These are phyloP conservation scores for Sebastes itinus DNA, from an alignment of 2,797 vertebrate genomes.

Conservation along the genomic window DNA sequence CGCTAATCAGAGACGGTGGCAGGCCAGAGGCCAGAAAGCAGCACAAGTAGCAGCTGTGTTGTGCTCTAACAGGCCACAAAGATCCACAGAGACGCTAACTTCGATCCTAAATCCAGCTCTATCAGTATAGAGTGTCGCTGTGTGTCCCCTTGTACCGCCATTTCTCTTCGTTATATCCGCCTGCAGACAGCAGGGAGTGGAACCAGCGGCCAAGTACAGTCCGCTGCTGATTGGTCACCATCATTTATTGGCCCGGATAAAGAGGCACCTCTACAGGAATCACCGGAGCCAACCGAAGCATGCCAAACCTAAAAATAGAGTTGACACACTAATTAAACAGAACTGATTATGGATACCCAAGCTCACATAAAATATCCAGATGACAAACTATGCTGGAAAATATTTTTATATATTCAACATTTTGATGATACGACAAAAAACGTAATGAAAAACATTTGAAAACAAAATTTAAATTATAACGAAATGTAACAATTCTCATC, in stretches of 20 bases:
- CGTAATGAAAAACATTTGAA: background rate
- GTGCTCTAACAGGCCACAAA: conserved; percentile 26
- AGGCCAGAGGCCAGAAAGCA: conserved; percentile 54
- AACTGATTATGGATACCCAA: background rate
- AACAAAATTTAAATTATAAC: background rate
- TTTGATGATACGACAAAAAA: background rate
- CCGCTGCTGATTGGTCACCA: conserved; percentile 38
- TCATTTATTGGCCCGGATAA: conserved; percentile 32
- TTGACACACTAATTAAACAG: conserved; percentile 1
- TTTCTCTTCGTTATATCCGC: conserved; percentile 51
- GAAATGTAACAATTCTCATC: background rate
- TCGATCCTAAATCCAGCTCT: conserved; percentile 25
- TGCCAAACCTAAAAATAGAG: conserved; percentile 45
- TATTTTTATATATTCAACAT: background rate
- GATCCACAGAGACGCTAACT: conserved; percentile 38
- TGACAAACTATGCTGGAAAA: background rate
- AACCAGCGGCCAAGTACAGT: conserved; percentile 39
- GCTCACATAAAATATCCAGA: background rate
- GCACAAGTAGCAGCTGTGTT: conserved; percentile 57
- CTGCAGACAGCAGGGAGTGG: conserved; percentile 24
- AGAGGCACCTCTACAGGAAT: conserved; percentile 37
- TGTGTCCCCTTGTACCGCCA: background rate
- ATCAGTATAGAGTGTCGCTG: conserved; percentile 8
- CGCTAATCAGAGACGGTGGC: conserved; percentile 39
- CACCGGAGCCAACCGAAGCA: conserved; percentile 6